Conservation (phyloP, 2,888 invertebrate species). For the Lydus trimaculatus region DNA sequence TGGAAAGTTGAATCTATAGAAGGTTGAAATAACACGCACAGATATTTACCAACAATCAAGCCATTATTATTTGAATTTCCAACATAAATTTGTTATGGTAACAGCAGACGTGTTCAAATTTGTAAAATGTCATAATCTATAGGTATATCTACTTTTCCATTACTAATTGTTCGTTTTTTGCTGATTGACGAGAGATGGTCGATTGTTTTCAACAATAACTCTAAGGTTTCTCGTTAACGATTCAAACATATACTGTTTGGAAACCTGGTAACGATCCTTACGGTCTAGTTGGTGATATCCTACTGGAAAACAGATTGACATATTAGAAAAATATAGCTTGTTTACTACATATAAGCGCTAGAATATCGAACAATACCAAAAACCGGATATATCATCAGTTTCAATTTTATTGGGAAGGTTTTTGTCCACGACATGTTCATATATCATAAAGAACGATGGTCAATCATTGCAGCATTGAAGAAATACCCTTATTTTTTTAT, state of each 20-base stretch:
- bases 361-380: neutral
- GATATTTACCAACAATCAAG: no score
- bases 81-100: neutral
- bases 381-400: neutral
- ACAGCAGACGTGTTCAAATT: no score
- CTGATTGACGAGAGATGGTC: no score
- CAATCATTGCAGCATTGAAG: neutral
- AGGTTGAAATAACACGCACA: no score
- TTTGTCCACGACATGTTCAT: neutral
- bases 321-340: slow-evolving; percentile 14
- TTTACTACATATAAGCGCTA: slow-evolving; percentile 10
- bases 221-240: neutral
- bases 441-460: slow-evolving; percentile 1
- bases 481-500: neutral
- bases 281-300: slow-evolving; percentile 5
- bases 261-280: slow-evolving; percentile 8
- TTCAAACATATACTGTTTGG: neutral
- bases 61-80: neutral
- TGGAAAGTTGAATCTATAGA: neutral
- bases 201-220: neutral
- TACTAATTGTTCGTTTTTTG: no score
- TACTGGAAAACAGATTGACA: slow-evolving; percentile 13
- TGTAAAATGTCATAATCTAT: no score
- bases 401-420: neutral
- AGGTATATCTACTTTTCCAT: no score